Base-by-base conservation (phyloP, 2,113 vertebrate genomes). In the Bombycilla garrulus region DNA sequence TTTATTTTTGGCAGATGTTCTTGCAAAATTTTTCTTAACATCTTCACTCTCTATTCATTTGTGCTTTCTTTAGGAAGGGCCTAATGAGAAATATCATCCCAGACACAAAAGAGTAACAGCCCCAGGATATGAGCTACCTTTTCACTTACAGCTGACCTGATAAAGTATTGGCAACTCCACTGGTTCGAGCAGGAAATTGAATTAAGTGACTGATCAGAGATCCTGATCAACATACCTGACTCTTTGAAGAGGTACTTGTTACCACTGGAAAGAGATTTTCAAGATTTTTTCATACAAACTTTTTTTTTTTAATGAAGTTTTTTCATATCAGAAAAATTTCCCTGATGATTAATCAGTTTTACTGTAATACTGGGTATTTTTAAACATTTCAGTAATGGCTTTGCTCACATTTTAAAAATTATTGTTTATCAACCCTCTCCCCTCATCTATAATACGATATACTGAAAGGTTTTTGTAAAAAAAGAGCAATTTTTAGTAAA, bases 361-460 rank as follows among this genome's bases (percentile, higher is more conserved):
- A 83, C 7, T 38, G 8, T 7, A 78, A 51, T 6, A 15, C 6
- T 21, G 4, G 8, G 15, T 58, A 51, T 58, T 70, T 66, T 18
- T 9, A 70, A 83, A 48, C 3, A 21, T 66, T 83, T 60, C 26
- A 35, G 16, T 14, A 50, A 42, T 13, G 12, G 10, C 51, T 83
- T 88, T 47, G 35, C 5, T 71, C 38, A 70, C 33, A 33, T 54
- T 11, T 2, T 65, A 60, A 60, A 48, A 67, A 26, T 0, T 26
- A 21, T 3, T 42, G 9, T 84, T 92, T 61, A 26, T 33, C 8
- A 44, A 20, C 2, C 4, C 2, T 0, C 5, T 3, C 7, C 2
- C 3, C 0, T 0, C 26, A 25, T 8, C 2, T 36, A 60, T 38
- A 38, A 66, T 38, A 29, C 17, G 28, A 38, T 53, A 56, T 51